Conservation (phyloP, 2,797 vertebrate species). For the Sebastes baramenuke region DNA sequence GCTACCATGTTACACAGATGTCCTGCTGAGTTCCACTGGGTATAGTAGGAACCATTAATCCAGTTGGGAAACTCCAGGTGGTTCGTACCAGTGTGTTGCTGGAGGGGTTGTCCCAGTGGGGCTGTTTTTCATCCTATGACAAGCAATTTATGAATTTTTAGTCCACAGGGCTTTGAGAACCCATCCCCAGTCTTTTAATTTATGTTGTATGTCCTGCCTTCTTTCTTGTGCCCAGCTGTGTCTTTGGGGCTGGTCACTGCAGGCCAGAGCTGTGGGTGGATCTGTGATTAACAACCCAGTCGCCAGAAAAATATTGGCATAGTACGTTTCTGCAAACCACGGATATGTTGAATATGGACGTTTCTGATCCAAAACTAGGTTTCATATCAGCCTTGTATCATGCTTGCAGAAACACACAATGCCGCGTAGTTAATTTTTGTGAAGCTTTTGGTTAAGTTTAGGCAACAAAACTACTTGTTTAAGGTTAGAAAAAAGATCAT, state of each 20-base stretch:
- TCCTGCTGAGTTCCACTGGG: background rate
- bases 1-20: background rate
- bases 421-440: fast-evolving
- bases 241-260: background rate
- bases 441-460: background rate
- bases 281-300: background rate
- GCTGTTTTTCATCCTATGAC: constrained; percentile 28
- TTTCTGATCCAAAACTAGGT: background rate
- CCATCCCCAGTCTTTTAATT: constrained; percentile 6
- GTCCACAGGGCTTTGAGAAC: background rate
- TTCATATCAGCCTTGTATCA: background rate
- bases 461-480: background rate
- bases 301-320: background rate
- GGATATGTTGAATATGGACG: background rate
- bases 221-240: background rate
- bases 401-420: fast-evolving
- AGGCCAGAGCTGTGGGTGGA: background rate
- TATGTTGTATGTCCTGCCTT: background rate
- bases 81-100: constrained; percentile 1
- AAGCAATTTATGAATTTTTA: constrained; percentile 25
- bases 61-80: constrained; percentile 28
- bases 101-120: constrained; percentile 5
- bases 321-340: fast-evolving
- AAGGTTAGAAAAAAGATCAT: background rate
- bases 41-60: background rate